Evolutionary conservation across 30 jellyfish, hydroid and myxozoan species (phyloP).

Genomic region (Cassiopea xamachana): DNA sequence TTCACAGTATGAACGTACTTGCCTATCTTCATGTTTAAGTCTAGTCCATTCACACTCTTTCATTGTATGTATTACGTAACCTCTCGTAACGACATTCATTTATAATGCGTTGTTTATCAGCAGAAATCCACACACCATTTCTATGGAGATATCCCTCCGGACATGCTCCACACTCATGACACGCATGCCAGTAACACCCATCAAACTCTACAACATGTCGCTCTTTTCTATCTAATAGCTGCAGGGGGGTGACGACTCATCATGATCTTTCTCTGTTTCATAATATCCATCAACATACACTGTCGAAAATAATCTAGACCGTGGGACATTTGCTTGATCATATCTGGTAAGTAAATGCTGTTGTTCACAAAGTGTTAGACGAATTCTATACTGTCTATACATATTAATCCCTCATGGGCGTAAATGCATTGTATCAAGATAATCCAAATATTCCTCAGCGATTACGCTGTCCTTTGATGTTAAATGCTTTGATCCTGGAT

Average conservation of each 20-base stretch:
- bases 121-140: too few species aligned
- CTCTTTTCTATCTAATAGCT: too few species aligned
- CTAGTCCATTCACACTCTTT: not conserved
- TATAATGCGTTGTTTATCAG: too few species aligned
- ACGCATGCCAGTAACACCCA: constrained; percentile 33
- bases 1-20: not conserved
- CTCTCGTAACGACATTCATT: not conserved
- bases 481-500: not conserved
- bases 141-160: too few species aligned
- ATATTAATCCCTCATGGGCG: not conserved
- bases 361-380: not conserved
- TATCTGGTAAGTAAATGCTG: not conserved
- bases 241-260: not conserved
- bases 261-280: not conserved
- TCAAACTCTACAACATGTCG: too few species aligned
- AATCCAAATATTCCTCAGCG: not conserved
- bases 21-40: not conserved
- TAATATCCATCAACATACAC: not conserved
- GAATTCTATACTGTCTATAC: not conserved
- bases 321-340: not conserved
- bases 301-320: not conserved
- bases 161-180: not conserved
- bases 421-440: not conserved
- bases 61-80: not conserved
- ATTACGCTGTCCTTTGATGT: not conserved